These are phyloP conservation scores for Belonocnema kinseyi DNA, from an alignment of 1,140 invertebrate species.

Conservation along the genomic window DNA sequence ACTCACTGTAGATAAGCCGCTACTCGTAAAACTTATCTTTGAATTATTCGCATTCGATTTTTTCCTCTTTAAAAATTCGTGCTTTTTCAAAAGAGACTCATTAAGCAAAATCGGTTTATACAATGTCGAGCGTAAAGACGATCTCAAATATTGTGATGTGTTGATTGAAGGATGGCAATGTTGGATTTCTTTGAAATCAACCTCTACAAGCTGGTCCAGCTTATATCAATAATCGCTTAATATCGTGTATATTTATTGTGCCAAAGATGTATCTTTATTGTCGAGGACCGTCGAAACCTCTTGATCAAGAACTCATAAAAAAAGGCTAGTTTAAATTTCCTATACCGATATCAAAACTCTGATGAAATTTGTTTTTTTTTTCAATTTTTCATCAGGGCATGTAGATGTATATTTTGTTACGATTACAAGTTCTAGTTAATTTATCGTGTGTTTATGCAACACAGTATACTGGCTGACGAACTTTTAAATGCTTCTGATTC, in stretches of 20 bases:
- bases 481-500: not conserved
- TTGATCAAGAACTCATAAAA: conserved; percentile 7
- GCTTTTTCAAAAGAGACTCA: not conserved
- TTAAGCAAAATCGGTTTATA: not conserved
- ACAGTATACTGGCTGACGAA: conserved; percentile 10
- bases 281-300: conserved; percentile 37
- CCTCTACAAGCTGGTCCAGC: conserved; percentile 11
- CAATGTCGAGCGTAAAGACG: not conserved
- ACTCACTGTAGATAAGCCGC: not conserved
- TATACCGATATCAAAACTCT: conserved; percentile 1
- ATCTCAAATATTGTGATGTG: conserved; percentile 30
- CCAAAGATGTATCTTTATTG: conserved; percentile 70
- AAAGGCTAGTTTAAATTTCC: not conserved
- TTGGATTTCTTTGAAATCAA: conserved; percentile 7
- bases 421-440: not conserved
- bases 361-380: conserved; percentile 7
- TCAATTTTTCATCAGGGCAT: not conserved
- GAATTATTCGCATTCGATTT: not conserved
- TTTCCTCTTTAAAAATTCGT: not conserved
- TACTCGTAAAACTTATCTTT: not conserved
- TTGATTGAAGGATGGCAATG: not conserved
- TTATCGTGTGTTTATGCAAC: not conserved
- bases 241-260: conserved; percentile 67
- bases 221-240: conserved; percentile 47
- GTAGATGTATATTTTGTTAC: conserved; percentile 5